These are phyloP conservation scores for Hyperoplus immaculatus DNA, from an alignment of 2,797 vertebrate species.

Conservation along the genomic window DNA sequence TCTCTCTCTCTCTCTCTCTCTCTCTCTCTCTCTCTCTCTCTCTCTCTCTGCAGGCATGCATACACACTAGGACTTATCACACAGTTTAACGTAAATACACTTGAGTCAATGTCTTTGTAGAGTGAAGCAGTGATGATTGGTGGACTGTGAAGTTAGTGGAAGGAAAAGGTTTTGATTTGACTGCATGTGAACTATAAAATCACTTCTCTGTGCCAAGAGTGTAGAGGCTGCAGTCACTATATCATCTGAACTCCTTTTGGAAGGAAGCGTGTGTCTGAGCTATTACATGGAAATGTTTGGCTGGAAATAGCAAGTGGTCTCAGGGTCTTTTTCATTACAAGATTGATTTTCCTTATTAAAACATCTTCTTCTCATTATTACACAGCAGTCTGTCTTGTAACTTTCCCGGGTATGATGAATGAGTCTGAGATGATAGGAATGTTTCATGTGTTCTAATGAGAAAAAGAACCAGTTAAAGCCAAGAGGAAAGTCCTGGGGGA, in stretches of 20 bases:
- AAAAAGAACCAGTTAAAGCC: not conserved
- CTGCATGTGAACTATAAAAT: slow-evolving; percentile 10
- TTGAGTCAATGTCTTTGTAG: not conserved
- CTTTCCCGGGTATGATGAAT: not conserved
- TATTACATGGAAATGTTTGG: slow-evolving; percentile 10
- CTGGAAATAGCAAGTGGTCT: not conserved
- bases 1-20: no score
- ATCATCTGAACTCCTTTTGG: not conserved
- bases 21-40: no score
- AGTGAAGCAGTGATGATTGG: no score
- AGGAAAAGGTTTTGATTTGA: slow-evolving; percentile 14
- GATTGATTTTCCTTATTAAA: not conserved
- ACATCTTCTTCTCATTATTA: not conserved
- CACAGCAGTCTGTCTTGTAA: not conserved
- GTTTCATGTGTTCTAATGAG: not conserved
- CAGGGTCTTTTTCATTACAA: not conserved
- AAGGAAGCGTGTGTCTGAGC: slow-evolving; percentile 17
- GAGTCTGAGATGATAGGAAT: not conserved
- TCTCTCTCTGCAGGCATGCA: no score
- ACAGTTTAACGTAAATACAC: slow-evolving; percentile 2
- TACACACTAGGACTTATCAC: slow-evolving; percentile 5
- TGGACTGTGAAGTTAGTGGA: not conserved
- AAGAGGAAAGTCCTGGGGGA: not conserved
- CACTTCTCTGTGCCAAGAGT: not conserved
- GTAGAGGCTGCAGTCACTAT: not conserved